Evolutionary conservation across 1,140 invertebrate genomes (phyloP).

Genomic region (Drosophila lini): DNA sequence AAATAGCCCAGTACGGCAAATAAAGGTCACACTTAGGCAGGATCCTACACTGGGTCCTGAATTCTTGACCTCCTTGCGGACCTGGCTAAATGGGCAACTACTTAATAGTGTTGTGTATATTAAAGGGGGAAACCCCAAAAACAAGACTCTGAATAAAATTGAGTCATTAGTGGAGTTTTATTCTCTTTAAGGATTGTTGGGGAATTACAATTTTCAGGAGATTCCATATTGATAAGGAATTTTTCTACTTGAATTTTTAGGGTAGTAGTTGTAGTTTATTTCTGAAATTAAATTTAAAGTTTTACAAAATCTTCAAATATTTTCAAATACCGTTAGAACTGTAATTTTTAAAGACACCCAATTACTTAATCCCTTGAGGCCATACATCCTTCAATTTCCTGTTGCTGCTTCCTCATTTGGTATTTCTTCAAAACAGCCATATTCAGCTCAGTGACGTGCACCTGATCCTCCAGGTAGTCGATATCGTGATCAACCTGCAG

Average conservation of each 20-base stretch:
- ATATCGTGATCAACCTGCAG: conserved; percentile 30
- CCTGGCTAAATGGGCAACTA: background rate
- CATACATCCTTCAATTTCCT: background rate
- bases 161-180: background rate
- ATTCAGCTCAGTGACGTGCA: conserved; percentile 19
- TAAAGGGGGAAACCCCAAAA: conserved; percentile 9
- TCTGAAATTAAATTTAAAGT: background rate
- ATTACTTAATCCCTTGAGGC: background rate
- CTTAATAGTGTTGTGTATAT: conserved; percentile 10
- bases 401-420: background rate
- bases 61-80: conserved; percentile 31
- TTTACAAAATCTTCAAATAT: background rate
- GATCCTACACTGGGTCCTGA: conserved; percentile 15
- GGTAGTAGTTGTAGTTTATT: background rate
- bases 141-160: background rate
- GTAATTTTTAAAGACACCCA: background rate
- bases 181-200: too few species aligned
- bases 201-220: too few species aligned
- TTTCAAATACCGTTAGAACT: background rate
- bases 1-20: conserved; percentile 31
- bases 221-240: too few species aligned
- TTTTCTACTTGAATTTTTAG: background rate
- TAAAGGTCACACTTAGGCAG: conserved; percentile 44
- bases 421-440: conserved; percentile 10
- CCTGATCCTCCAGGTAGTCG: conserved; percentile 39